phyloP scores from a whole-genome alignment of 2,113 vertebrate genomes.

The Sclerurus mexicanus region DNA sequence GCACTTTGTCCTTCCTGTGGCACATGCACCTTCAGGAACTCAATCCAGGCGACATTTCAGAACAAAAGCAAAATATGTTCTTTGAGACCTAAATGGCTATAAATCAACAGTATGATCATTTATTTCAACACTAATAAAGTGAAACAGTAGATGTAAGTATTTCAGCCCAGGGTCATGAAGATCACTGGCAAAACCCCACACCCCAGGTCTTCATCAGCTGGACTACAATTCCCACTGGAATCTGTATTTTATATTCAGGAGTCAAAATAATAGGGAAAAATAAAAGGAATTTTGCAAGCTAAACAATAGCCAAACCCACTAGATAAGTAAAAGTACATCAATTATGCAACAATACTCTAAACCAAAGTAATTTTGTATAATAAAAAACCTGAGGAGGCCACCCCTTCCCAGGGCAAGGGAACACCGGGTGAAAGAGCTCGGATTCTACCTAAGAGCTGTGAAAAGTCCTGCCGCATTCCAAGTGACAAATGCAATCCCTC shows the following conservation, averaged over 20 bases:
- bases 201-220: background rate
- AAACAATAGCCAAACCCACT: background rate
- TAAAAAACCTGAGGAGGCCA: background rate
- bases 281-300: background rate
- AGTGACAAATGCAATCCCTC: background rate
- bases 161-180: background rate
- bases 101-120: background rate
- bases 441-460: background rate
- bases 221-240: background rate
- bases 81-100: background rate
- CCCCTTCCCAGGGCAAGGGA: background rate
- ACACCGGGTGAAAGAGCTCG: background rate
- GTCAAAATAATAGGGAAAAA: background rate
- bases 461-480: background rate
- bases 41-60: background rate
- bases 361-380: background rate
- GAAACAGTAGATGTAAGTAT: background rate
- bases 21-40: background rate
- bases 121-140: background rate
- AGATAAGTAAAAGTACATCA: background rate
- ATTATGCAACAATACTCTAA: background rate
- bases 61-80: background rate
- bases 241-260: background rate
- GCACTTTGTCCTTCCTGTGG: accelerated
- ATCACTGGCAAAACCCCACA: background rate